Conservation (phyloP, 2,113 vertebrate species). For the Rhinolophus sinicus region DNA sequence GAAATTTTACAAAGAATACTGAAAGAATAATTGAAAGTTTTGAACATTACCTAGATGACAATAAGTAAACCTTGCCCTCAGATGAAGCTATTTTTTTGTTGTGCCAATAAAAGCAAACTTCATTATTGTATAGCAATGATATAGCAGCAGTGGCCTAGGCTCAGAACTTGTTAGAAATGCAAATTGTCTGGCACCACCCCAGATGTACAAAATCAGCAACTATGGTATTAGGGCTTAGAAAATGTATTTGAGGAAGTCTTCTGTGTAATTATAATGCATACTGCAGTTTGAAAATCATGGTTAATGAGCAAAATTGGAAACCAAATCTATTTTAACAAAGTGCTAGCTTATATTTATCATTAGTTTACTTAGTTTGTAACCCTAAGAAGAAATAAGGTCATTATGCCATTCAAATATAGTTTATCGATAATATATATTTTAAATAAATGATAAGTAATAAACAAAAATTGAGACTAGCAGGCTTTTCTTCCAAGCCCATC, state of each 20-base stretch:
- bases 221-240: neutral
- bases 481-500: neutral
- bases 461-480: neutral
- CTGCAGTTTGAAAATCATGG: neutral
- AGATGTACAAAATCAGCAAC: neutral
- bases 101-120: neutral
- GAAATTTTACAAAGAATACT: neutral
- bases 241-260: neutral
- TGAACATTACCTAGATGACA: neutral
- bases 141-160: neutral
- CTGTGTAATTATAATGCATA: neutral
- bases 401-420: neutral
- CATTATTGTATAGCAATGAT: slow-evolving; percentile 29
- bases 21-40: neutral
- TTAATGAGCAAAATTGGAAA: neutral
- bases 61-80: neutral
- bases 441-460: neutral
- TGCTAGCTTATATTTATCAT: neutral
- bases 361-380: neutral
- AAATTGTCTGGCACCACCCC: neutral
- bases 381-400: neutral
- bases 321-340: neutral
- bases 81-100: neutral
- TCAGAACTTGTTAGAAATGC: neutral
- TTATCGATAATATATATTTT: neutral